These are phyloP conservation scores for Mimumesa dahlbomi DNA, from an alignment of 2,888 invertebrate species.

Conservation along the genomic window DNA sequence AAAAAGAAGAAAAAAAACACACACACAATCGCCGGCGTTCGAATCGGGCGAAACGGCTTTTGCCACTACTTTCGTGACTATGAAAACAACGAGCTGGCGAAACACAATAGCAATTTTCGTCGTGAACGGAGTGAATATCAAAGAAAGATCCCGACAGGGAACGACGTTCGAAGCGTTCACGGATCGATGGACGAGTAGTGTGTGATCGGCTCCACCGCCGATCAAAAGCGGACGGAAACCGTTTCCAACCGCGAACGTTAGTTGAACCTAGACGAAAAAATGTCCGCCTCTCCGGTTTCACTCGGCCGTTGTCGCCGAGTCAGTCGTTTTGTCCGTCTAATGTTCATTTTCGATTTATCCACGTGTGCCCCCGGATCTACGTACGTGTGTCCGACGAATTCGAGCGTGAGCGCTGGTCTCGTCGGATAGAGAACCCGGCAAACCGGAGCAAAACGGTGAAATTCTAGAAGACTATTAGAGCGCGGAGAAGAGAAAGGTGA, in stretches of 20 bases:
- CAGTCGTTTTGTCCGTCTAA: too few relatives aligned
- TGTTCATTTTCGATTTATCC: constrained; percentile 2
- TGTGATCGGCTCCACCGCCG: background rate
- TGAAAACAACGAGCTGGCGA: background rate
- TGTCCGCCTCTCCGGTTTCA: too few relatives aligned
- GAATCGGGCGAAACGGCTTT: background rate
- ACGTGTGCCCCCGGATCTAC: constrained; percentile 5
- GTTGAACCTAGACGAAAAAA: too few relatives aligned
- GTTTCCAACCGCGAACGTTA: too few relatives aligned
- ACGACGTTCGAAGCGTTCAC: constrained; percentile 31
- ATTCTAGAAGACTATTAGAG: constrained; percentile 57
- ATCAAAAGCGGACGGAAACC: too few relatives aligned
- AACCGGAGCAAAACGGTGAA: constrained; percentile 65
- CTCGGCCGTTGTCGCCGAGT: too few relatives aligned
- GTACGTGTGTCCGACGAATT: constrained; percentile 37
- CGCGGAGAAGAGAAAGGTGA: constrained; percentile 28
- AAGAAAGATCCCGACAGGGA: constrained; percentile 36
- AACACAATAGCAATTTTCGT: constrained; percentile 14
- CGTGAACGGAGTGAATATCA: constrained; percentile 15
- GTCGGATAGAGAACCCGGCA: constrained; percentile 54
- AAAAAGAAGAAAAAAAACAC: too few relatives aligned
- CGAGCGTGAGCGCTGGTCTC: constrained; percentile 43
- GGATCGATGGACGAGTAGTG: constrained; percentile 7
- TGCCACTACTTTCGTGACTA: constrained; percentile 5
- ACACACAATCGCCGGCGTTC: constrained; percentile 27